Percentiles rank a stretch among this genome's conserved stretches.
These are phyloP conservation scores for Plecturocebus donacophilus DNA, from an alignment of 2,113 vertebrate genomes.

Conservation along the genomic window DNA sequence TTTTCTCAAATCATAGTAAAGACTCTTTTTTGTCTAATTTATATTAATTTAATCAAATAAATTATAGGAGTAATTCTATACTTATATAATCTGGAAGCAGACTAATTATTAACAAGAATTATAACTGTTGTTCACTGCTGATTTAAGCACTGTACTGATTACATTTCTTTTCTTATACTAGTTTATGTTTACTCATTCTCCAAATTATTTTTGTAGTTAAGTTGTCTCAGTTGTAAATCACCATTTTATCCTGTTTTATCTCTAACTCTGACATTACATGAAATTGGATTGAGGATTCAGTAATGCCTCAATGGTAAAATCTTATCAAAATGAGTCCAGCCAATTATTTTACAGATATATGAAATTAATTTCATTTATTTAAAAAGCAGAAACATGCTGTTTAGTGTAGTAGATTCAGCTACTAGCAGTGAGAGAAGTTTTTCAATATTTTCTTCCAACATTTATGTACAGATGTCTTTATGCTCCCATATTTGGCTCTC, in stretches of 20 bases:
- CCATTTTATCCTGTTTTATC: neutral
- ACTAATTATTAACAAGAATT: neutral
- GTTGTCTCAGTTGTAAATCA: neutral
- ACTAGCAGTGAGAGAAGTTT: neutral
- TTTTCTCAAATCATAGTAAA: neutral
- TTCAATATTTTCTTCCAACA: neutral
- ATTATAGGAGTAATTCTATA: neutral
- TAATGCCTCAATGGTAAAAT: neutral
- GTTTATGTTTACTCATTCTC: neutral
- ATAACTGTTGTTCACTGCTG: neutral
- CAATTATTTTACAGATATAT: neutral
- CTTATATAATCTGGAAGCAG: neutral
- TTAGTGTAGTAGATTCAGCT: neutral
- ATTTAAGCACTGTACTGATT: neutral
- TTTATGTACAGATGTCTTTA: neutral
- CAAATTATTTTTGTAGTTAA: neutral
- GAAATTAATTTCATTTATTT: neutral
- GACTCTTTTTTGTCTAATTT: neutral
- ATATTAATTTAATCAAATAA: slow-evolving; percentile 25
- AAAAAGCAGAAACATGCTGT: neutral
- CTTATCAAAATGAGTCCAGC: neutral
- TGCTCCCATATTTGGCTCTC: neutral
- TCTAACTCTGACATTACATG: neutral
- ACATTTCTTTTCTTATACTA: slow-evolving; percentile 9
- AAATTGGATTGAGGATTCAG: neutral